Evolutionary conservation across 2,797 vertebrate species (phyloP), one percentile per base, ranked within the genome.

Genomic region (Odontamblyopus lacepedii): DNA sequence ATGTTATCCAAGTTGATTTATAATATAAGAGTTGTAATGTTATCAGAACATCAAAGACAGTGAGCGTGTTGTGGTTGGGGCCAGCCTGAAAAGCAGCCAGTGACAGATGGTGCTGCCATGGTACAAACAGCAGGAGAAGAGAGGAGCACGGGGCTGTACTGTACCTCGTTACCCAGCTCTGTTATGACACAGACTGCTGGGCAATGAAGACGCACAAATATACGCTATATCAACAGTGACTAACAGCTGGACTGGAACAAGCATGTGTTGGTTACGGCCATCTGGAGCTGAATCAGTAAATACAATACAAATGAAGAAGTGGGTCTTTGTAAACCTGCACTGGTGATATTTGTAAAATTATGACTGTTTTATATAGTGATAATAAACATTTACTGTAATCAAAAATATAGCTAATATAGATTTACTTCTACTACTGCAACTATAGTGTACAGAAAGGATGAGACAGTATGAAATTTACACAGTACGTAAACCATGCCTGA

Each of bases 91-190:
- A 79, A 80, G 77, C 86, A 83, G 89, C 80, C 85, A 87, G 80
- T 72, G 83, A 85, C 89, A 92, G 88, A 91, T 91, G 90, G 87
- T 68, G 70, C 76, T 75, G 88, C 86, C 87, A 80, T 57, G 75
- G 68, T 67, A 79, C 78, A 84, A 85, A 84, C 81, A 86, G 85
- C 85, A 84, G 67, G 77, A 77, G 68, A 18, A 48, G 64, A 85
- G 70, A 75, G 13, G 11, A 60, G 80, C 29, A 75, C 72, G 51
- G 69, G 73, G 72, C 70, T 74, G 32, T 68, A 67, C 63, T 29
- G 57, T 70, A 72, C 68, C 48, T 73, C 11, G 29, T 73, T 72
- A 61, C 6, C 27, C 56, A 60, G 64, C 73, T 76, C 8, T 23
- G 59, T 72, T 26, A 48, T 67, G 76, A 78, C 76, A 71, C 29